phyloP scores from a whole-genome alignment of 2,797 vertebrate genomes.

The Lateolabrax maculatus region DNA sequence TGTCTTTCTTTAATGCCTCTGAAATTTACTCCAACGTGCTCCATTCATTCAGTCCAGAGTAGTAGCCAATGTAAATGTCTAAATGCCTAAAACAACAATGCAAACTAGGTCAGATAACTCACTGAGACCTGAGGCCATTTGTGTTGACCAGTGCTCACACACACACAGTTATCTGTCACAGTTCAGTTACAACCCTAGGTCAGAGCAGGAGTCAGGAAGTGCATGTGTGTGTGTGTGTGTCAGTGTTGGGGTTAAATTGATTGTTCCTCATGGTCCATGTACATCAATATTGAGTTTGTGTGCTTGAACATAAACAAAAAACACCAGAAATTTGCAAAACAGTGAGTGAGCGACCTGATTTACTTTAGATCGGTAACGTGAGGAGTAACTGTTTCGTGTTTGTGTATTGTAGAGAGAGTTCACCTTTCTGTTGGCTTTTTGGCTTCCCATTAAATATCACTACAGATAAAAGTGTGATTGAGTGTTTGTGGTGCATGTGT shows the following conservation, averaged over 20 bases:
- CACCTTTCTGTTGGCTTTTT: not conserved
- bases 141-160: constrained; percentile 22
- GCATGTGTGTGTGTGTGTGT: constrained; percentile 14
- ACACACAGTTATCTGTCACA: constrained; percentile 4
- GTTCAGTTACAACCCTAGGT: constrained; percentile 13
- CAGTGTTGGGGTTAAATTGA: constrained; percentile 35
- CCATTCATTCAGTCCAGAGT: not conserved
- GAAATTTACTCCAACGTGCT: not conserved
- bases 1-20: too few species aligned
- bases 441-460: constrained; percentile 1
- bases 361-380: constrained; percentile 1
- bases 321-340: not conserved
- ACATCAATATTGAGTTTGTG: constrained; percentile 19
- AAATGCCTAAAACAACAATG: constrained; percentile 20
- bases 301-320: constrained; percentile 9
- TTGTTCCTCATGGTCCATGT: constrained; percentile 12
- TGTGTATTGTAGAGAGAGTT: not conserved
- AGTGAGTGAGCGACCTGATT: constrained; percentile 17
- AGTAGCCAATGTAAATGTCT: constrained; percentile 16
- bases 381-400: not conserved
- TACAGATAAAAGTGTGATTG: not conserved
- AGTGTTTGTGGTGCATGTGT: not conserved
- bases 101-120: constrained; percentile 52
- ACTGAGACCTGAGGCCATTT: constrained; percentile 33
- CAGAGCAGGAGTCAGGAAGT: constrained; percentile 27